phyloP scores from a whole-genome alignment of 2,888 invertebrate species.

The Pterostichus niger region DNA sequence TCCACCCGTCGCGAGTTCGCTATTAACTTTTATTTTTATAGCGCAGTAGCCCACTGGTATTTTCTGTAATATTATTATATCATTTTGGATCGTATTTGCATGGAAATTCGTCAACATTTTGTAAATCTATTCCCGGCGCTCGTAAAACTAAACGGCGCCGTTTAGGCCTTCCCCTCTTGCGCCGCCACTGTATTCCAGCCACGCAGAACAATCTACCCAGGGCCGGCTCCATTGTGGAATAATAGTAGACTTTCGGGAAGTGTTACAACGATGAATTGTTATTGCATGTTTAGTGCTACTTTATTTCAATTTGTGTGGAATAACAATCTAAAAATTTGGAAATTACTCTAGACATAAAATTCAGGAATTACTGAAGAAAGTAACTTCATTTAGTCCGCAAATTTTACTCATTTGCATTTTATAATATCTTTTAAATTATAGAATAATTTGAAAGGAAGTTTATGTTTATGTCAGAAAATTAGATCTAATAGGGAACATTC shows the following conservation, averaged over 20 bases:
- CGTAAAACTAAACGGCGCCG: slow-evolving; percentile 70
- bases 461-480: no score
- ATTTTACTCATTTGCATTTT: no score
- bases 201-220: slow-evolving; percentile 21
- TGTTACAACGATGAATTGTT: slow-evolving; percentile 36
- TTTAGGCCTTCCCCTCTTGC: slow-evolving; percentile 61
- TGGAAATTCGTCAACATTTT: slow-evolving; percentile 74
- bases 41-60: slow-evolving; percentile 52
- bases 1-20: not conserved
- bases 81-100: slow-evolving; percentile 71
- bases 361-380: not conserved
- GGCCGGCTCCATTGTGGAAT: not conserved
- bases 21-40: slow-evolving; percentile 63
- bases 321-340: slow-evolving; percentile 12
- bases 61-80: slow-evolving; percentile 71
- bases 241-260: slow-evolving; percentile 18
- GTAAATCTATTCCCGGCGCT: slow-evolving; percentile 72
- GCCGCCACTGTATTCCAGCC: not conserved
- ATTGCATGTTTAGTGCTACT: slow-evolving; percentile 46
- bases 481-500: no score
- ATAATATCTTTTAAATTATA: no score
- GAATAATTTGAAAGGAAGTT: no score
- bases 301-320: slow-evolving; percentile 32
- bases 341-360: not conserved
- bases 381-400: no score